These are phyloP conservation scores for Rhaphigaster nebulosa DNA, from an alignment of 2,888 invertebrate species.

Conservation along the genomic window DNA sequence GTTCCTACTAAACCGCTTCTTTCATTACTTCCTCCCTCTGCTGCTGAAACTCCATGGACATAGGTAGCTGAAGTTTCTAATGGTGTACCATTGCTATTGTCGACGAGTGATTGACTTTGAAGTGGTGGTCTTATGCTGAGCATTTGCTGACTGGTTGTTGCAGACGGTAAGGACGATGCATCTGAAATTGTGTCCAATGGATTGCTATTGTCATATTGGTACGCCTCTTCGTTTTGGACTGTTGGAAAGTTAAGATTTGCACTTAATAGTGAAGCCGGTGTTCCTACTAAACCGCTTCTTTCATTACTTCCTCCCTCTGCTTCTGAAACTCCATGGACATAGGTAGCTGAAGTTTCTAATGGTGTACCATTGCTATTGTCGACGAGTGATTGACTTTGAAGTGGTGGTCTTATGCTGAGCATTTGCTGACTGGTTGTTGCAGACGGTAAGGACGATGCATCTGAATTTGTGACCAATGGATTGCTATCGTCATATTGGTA, in stretches of 20 bases:
- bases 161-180: fast-evolving
- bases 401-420: neutral
- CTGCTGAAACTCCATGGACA: no score
- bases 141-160: neutral
- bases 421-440: neutral
- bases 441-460: neutral
- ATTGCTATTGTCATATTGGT: no score
- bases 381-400: neutral
- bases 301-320: neutral
- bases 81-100: neutral
- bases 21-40: no score
- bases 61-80: neutral
- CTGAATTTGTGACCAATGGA: no score
- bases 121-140: neutral
- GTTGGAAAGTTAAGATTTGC: no score
- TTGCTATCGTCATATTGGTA: no score
- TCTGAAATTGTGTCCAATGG: neutral
- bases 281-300: neutral
- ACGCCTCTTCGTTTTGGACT: no score
- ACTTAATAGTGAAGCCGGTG: neutral
- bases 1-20: no score
- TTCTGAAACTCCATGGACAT: neutral
- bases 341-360: neutral
- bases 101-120: neutral
- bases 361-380: no score